Conservation (phyloP, 1,140 invertebrate genomes). For the Brachionus rotundiformis region DNA sequence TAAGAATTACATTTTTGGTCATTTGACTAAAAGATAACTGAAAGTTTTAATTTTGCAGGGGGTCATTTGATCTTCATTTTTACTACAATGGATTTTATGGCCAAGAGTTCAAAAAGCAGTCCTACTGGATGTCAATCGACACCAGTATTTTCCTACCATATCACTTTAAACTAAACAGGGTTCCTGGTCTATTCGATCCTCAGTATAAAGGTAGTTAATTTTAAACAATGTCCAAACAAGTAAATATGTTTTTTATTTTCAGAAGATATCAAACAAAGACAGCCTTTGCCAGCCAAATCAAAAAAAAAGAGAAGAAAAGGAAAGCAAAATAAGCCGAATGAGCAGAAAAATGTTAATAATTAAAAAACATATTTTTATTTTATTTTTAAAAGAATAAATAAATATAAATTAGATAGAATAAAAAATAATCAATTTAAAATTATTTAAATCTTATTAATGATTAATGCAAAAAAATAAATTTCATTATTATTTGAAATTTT, state of each 20-base stretch:
- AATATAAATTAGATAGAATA: too few species aligned
- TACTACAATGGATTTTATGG: neutral
- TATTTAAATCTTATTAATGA: too few species aligned
- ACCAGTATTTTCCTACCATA: neutral
- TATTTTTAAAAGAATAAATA: too few species aligned
- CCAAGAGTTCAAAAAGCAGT: constrained; percentile 18
- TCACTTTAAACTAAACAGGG: constrained; percentile 14
- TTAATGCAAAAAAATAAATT: too few species aligned
- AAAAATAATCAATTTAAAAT: too few species aligned
- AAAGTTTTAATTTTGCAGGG: neutral
- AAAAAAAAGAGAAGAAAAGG: neutral
- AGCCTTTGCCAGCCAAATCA: neutral
- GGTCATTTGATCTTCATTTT: neutral
- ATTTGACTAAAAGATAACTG: too few species aligned
- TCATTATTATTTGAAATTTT: too few species aligned
- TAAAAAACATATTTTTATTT: too few species aligned
- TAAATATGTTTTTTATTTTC: neutral
- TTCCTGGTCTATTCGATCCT: constrained; percentile 28
- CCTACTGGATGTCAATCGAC: constrained; percentile 37
- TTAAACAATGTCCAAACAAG: neutral
- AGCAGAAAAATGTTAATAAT: too few species aligned
- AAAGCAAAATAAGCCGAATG: neutral
- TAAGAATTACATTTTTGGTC: neutral
- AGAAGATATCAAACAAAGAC: neutral
- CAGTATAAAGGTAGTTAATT: neutral